Percentiles rank a stretch among this genome's conserved stretches.
These are phyloP conservation scores for Drosophila siamana DNA, from an alignment of 2,888 invertebrate genomes.

Conservation along the genomic window DNA sequence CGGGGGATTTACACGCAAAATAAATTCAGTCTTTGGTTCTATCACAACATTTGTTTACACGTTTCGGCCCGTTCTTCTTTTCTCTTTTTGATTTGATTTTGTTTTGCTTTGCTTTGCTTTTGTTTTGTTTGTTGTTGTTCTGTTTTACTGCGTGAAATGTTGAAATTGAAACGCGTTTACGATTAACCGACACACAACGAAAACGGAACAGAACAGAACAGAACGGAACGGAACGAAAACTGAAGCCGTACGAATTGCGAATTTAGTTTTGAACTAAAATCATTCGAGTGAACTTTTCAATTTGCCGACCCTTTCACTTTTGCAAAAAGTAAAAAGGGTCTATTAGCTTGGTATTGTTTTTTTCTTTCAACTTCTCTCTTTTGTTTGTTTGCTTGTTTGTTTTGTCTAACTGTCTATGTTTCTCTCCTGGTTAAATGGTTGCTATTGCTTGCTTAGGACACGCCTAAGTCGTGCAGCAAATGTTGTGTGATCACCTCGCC, in stretches of 20 bases:
- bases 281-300: constrained; percentile 54
- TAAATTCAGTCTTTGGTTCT: constrained; percentile 86
- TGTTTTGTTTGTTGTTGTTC: constrained; percentile 31
- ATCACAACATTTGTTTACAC: constrained; percentile 86
- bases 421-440: constrained; percentile 37
- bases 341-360: constrained; percentile 35
- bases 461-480: constrained; percentile 85
- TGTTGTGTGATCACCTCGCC: constrained; percentile 85
- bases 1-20: constrained; percentile 76
- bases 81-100: constrained; percentile 18
- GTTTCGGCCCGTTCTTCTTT: constrained; percentile 75
- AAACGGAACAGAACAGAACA: constrained; percentile 57
- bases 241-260: constrained; percentile 68
- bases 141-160: constrained; percentile 48
- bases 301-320: constrained; percentile 21
- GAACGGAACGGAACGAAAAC: constrained; percentile 65
- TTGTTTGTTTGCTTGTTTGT: constrained; percentile 12
- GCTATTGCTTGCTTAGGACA: constrained; percentile 78
- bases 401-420: constrained; percentile 46
- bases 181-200: constrained; percentile 52
- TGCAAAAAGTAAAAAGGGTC: not conserved
- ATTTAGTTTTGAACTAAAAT: constrained; percentile 76
- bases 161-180: constrained; percentile 59
- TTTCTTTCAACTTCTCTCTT: constrained; percentile 5
- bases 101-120: constrained; percentile 28